Percentiles rank a stretch among this genome's conserved stretches.
phyloP scores from a whole-genome alignment of 2,888 invertebrate species.

The Drosophila basisetae region DNA sequence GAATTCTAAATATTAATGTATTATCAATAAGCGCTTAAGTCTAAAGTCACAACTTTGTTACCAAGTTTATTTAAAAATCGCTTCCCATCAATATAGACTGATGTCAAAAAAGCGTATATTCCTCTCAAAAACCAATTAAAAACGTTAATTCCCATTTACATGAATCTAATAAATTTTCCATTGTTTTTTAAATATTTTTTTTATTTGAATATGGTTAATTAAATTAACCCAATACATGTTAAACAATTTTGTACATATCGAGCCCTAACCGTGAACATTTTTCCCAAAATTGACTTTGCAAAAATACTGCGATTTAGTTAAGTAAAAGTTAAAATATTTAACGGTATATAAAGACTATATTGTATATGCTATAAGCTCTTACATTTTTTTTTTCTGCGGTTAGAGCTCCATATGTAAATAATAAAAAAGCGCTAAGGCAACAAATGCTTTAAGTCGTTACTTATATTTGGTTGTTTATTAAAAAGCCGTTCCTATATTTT shows the following conservation, averaged over 20 bases:
- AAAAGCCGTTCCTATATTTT: slow-evolving; percentile 71
- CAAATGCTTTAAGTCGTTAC: slow-evolving; percentile 30
- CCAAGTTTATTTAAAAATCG: background rate
- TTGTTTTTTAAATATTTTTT: slow-evolving; percentile 1
- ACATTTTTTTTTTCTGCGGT: background rate
- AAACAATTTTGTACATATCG: slow-evolving; percentile 14
- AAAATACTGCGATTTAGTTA: slow-evolving; percentile 9
- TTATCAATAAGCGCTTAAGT: background rate
- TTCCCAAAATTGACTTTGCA: background rate
- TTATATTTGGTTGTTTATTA: slow-evolving; percentile 76
- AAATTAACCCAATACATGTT: slow-evolving; percentile 19
- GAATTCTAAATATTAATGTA: slow-evolving; percentile 17
- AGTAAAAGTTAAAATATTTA: slow-evolving; percentile 1
- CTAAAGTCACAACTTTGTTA: background rate
- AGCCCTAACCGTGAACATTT: slow-evolving; percentile 1
- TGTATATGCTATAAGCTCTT: background rate
- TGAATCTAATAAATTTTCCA: background rate
- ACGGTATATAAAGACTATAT: background rate
- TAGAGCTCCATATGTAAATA: slow-evolving; percentile 9
- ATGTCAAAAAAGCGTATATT: background rate
- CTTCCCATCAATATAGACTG: background rate
- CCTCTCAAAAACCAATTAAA: background rate
- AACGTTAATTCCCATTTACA: background rate
- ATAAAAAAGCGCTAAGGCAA: background rate
- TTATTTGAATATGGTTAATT: slow-evolving; percentile 19